Base-by-base conservation (phyloP, 2,888 invertebrate species). In the Drosophila ezoana region DNA sequence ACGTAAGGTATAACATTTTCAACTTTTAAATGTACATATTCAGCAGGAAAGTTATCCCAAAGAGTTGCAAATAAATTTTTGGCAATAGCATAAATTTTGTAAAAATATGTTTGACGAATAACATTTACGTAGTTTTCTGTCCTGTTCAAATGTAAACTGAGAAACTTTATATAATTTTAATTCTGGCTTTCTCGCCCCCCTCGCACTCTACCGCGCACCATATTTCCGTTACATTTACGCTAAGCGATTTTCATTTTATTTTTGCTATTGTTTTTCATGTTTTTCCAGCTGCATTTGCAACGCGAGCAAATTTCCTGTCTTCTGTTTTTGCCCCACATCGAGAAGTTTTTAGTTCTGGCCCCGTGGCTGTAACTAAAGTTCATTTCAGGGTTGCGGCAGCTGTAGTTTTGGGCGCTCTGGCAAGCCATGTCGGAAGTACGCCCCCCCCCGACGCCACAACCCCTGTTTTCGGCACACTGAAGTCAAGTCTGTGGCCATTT, bases 291-390 rank as follows among this genome's bases (percentile, higher is more conserved):
- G 57, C 62, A 38, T 48, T 66, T 68, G 67, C 65, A 75, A 63
- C 62, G 78, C 78, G 76, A 65, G 69, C 72, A 63, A 83, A 81
- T 76, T 83, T 81, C 79, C 76, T 65, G 76, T 72, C 75, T 74
- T 77, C 67, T 64, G 59, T 72, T 67, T 72, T 47, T 71, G 71
- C 45, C 53, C 63, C 63, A 57, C 49, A 61, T 52, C 20, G 20
- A 57, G 49, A 72, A 72, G 43, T 63, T 73, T 69, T 61, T 61
- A 51, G 69, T 53, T 59, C 35, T 44, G 52, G 35, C 16, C 62
- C 28, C 61, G 18, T 37, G 52, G 33, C 41, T 63, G 73, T 73
- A 73, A 57, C 68, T 68, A 59, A 60, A 68, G 68, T 60, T 59
- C 45, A 37, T 47, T 62, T 41, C 10, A 54, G 54, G 57, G 57